phyloP scores from a whole-genome alignment of 2,797 vertebrate species.

The Sciurus carolinensis region DNA sequence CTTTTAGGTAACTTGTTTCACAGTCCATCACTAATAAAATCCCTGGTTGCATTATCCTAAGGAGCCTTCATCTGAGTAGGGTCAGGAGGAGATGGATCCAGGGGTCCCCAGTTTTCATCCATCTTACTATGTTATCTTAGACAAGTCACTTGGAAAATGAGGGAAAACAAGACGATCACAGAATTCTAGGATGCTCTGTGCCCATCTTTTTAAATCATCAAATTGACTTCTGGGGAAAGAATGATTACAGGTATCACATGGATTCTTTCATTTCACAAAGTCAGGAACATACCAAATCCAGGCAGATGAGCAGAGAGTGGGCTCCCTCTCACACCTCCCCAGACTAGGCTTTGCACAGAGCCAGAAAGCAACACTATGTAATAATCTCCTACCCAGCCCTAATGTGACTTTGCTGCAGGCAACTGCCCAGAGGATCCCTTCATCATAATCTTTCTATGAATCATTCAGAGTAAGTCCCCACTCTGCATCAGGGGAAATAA shows the following conservation, averaged over 20 bases:
- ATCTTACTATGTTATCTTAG: background rate
- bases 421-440: conserved; percentile 56
- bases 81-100: background rate
- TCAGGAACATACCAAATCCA: conserved; percentile 10
- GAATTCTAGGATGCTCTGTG: background rate
- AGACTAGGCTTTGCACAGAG: background rate
- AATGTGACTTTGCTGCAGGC: background rate
- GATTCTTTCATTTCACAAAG: background rate
- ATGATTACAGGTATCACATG: background rate
- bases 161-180: conserved; percentile 5
- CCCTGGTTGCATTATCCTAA: conserved; percentile 32
- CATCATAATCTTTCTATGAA: conserved; percentile 67
- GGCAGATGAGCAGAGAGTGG: background rate
- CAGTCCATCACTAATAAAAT: background rate
- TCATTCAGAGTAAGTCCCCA: conserved; percentile 46
- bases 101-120: background rate
- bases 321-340: background rate
- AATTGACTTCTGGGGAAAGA: background rate
- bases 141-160: conserved; percentile 41
- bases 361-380: background rate
- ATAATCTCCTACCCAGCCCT: background rate
- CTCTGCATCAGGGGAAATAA: conserved; percentile 69
- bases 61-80: background rate
- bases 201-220: background rate
- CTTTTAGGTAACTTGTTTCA: background rate